phyloP scores from a whole-genome alignment of 1,140 invertebrate genomes.

The Pararge aegeria region DNA sequence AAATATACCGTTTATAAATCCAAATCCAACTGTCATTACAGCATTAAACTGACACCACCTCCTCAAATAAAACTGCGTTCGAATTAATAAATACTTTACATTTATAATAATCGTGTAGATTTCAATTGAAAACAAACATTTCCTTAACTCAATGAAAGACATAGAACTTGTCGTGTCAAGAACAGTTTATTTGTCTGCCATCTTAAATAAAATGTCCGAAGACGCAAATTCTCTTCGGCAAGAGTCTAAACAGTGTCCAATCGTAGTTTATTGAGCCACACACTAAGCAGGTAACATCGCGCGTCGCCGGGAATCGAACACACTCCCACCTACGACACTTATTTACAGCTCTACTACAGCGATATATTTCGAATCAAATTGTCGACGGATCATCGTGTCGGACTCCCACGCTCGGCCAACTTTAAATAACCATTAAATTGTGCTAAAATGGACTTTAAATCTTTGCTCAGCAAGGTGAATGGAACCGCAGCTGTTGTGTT shows the following conservation, averaged over 20 bases:
- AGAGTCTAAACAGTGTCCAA: conserved; percentile 24
- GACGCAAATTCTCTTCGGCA: conserved; percentile 23
- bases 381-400: conserved; percentile 65
- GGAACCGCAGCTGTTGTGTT: conserved; percentile 14
- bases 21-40: too few species aligned
- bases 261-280: conserved; percentile 37
- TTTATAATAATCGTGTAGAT: too few species aligned
- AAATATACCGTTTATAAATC: too few species aligned
- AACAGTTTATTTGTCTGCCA: not conserved
- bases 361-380: conserved; percentile 71
- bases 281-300: conserved; percentile 30
- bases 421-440: conserved; percentile 9
- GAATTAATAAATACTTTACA: too few species aligned
- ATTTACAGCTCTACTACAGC: conserved; percentile 60
- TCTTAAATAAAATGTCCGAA: conserved; percentile 6
- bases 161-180: not conserved
- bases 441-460: conserved; percentile 35
- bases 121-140: not conserved
- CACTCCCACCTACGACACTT: conserved; percentile 57
- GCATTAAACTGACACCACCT: too few species aligned
- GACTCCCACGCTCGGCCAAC: conserved; percentile 53
- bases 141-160: too few species aligned
- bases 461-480: conserved; percentile 13
- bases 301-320: conserved; percentile 51
- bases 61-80: too few species aligned